Evolutionary conservation across 2,888 invertebrate species (phyloP).

Genomic region (Hypomecis punctinalis): DNA sequence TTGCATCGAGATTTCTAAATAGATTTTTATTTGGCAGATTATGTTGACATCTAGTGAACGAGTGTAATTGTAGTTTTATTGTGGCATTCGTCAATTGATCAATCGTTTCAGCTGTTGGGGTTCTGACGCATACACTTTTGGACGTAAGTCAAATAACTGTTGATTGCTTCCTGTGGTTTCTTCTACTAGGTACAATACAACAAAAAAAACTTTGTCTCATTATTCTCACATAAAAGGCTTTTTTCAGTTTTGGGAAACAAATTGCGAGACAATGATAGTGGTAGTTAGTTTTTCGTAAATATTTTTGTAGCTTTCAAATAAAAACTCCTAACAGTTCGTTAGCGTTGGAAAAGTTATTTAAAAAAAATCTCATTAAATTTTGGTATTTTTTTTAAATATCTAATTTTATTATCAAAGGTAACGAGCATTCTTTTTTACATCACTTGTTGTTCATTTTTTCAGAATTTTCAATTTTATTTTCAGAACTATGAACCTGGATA

Average conservation of each 20-base stretch:
- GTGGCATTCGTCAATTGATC: constrained; percentile 19
- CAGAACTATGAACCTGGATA: background rate
- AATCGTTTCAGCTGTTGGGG: constrained; percentile 24
- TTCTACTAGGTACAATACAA: background rate
- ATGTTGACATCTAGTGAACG: constrained; percentile 38
- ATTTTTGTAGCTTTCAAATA: too few relatives aligned
- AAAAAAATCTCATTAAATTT: too few relatives aligned
- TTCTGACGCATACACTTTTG: constrained; percentile 17
- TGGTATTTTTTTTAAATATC: too few relatives aligned
- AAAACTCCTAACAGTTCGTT: too few relatives aligned
- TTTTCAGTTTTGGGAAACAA: too few relatives aligned
- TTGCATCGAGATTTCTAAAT: constrained; percentile 69
- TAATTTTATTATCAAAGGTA: too few relatives aligned
- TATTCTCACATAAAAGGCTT: background rate
- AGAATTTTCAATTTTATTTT: background rate
- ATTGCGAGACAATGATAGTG: too few relatives aligned
- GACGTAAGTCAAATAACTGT: background rate
- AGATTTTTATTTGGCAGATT: constrained; percentile 53
- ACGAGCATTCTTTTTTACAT: too few relatives aligned
- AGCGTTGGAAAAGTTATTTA: too few relatives aligned
- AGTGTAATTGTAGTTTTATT: constrained; percentile 17
- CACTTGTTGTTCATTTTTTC: too few relatives aligned
- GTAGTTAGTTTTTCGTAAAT: too few relatives aligned
- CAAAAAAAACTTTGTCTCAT: background rate
- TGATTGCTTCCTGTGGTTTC: background rate